Evolutionary conservation across 2,888 invertebrate genomes (phyloP), one percentile per base, ranked within the genome.

Genomic region (Sinodicranocentrus sp.): DNA sequence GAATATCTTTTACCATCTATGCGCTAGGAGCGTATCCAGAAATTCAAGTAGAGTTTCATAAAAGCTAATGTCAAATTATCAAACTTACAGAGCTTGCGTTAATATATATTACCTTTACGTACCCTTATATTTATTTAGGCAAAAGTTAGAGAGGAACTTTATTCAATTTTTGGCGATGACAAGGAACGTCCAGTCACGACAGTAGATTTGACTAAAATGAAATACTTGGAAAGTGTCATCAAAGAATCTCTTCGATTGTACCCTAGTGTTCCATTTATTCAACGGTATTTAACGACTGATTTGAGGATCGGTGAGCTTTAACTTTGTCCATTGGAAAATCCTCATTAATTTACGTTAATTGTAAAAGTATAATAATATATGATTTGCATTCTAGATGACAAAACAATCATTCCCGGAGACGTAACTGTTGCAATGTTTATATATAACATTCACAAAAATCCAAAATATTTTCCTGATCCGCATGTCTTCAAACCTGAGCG

Each of bases 401-500:
- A 65, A 1, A 72, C 43, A 3, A 73, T 61, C 5, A 63, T 86
- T 8, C 86, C 86, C 2, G 54, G 8, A 10, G 85, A 76, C 33
- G 76, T 72, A 1, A 77, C 84, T 17, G 65, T 80, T 21, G 71
- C 65, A 8, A 21, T 86, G 5, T 77, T 83, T n/a, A 83, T 86
- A n/a, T 85, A 72, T 44, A 43, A 68, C 25, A 44, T 84, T 39
- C 84, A 86, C 33, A 28, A 72, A 57, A 63, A 73, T 33, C 90
- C 90, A 0, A 89, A 90, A n/a, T 89, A 91, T 84, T 93, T 91
- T 87, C 91, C 92, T 0, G 90, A 92, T 8, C 92, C 93, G 0
- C 91, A 92, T 6, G 87, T 83, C 3, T 93, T 91, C 88, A 90
- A 91, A 73, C 93, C 93, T 0, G 92, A 93, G 82, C 90, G 93